Conservation (phyloP, 2,888 invertebrate species). For the Synergus gifuensis region DNA sequence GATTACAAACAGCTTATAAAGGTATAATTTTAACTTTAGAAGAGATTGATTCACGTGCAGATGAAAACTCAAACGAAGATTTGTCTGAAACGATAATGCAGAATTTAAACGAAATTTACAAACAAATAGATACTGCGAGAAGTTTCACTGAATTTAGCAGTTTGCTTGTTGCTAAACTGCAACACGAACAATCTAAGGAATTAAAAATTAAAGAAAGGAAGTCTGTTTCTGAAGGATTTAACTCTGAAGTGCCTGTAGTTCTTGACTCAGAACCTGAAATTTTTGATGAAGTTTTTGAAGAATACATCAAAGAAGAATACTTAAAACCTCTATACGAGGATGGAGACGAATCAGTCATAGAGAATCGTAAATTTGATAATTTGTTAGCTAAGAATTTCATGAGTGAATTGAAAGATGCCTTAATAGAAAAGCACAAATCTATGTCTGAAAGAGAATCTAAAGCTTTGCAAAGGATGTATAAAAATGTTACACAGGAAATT, state of each 20-base stretch:
- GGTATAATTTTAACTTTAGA: conserved; percentile 65
- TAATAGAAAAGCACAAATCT: conserved; percentile 70
- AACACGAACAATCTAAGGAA: conserved; percentile 38
- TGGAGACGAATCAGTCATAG: conserved; percentile 57
- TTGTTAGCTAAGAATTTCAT: conserved; percentile 71
- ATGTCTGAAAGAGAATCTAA: conserved; percentile 73
- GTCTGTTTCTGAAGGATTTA: not conserved
- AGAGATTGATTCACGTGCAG: conserved; percentile 62
- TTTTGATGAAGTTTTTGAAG: conserved; percentile 75
- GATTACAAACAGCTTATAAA: conserved; percentile 67
- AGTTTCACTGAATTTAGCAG: conserved; percentile 69
- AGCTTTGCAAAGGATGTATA: conserved; percentile 70
- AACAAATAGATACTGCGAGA: conserved; percentile 68
- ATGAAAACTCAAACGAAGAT: conserved; percentile 53
- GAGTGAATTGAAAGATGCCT: conserved; percentile 72
- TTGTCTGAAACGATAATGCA: conserved; percentile 57
- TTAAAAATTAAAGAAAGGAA: conserved; percentile 9
- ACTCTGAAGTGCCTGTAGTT: conserved; percentile 49
- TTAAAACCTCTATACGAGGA: conserved; percentile 67
- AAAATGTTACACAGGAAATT: conserved; percentile 50
- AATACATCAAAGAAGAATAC: conserved; percentile 73
- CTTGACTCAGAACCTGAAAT: conserved; percentile 68
- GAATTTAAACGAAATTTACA: conserved; percentile 65
- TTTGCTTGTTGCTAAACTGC: conserved; percentile 65
- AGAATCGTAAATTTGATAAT: conserved; percentile 66